Evolutionary conservation across 1,140 invertebrate species (phyloP), one percentile per base, ranked within the genome.

Genomic region (Venturia canescens): DNA sequence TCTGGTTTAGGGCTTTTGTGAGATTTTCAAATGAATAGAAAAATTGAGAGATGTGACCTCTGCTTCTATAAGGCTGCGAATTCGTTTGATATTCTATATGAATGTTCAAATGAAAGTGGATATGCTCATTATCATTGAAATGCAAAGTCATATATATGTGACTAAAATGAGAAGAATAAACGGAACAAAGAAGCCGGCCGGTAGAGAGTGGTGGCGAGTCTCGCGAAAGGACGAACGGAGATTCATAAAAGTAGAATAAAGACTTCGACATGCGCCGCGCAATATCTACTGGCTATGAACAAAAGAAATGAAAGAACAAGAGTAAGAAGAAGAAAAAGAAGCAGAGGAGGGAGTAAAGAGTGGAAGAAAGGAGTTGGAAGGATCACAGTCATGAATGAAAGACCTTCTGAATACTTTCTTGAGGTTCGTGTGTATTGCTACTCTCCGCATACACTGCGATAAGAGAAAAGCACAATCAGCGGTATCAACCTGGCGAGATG

Each of bases 391-490:
- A 63, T 26, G 6, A 26, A 63, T 26, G 23, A 63, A 77, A 44
- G 31, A 44, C 57, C 31, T 44, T 44, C 63, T 77, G 75, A 77
- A 77, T 77, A 63, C 75, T 31, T n/a, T n/a, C n/a, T 4, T 18
- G 3, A 18, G 60, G 72, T 66, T 34, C 11, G 71, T 53, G 72
- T 34, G 60, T 69, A 29, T 67, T 80, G 60, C n/a, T n/a, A n/a
- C n/a, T n/a, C n/a, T 44, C 38, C 7, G 21, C 6, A 23, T 16
- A 63, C 3, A 74, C 26, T 34, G 27, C 21, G 16, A 53, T 15
- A 15, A 70, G 44, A 53, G n/a, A 79, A 79, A 70, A 31, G 75
- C 60, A 44, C 75, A 77, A 77, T 77, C 60, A 77, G 75, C 60
- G 44, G 21, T 44, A 38, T 38, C 34, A 44, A 44, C 2, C 66